Conservation (phyloP, 2,797 vertebrate genomes). For the Coregonus suidteri region DNA sequence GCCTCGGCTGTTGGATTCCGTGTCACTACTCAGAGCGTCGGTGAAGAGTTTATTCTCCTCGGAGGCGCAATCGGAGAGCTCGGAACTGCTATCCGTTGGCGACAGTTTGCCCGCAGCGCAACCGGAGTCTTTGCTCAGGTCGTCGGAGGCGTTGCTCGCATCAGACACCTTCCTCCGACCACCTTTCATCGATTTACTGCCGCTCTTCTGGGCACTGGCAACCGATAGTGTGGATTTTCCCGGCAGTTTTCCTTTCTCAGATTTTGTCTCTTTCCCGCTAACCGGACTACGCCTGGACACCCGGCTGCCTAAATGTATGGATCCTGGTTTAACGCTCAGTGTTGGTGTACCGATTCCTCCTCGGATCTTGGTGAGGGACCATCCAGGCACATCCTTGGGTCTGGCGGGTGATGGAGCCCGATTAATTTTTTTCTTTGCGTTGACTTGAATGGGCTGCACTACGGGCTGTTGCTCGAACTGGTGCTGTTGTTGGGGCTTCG, state of each 20-base stretch:
- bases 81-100: slow-evolving; percentile 86
- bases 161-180: slow-evolving; percentile 76
- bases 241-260: slow-evolving; percentile 66
- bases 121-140: slow-evolving; percentile 76
- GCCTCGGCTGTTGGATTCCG: slow-evolving; percentile 79
- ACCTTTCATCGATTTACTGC: slow-evolving; percentile 65
- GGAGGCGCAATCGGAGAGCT: slow-evolving; percentile 83
- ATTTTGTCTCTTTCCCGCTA: slow-evolving; percentile 70
- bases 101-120: slow-evolving; percentile 75
- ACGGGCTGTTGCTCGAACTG: slow-evolving; percentile 49
- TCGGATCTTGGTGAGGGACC: slow-evolving; percentile 88
- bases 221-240: slow-evolving; percentile 61
- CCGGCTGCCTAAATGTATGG: slow-evolving; percentile 76
- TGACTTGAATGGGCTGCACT: slow-evolving; percentile 47
- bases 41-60: slow-evolving; percentile 83
- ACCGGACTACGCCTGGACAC: slow-evolving; percentile 74
- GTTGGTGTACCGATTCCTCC: slow-evolving; percentile 75
- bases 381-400: slow-evolving; percentile 90
- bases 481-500: slow-evolving; percentile 54
- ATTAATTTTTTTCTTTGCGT: slow-evolving; percentile 85
- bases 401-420: slow-evolving; percentile 91
- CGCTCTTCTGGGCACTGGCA: slow-evolving; percentile 57
- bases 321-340: slow-evolving; percentile 74
- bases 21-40: slow-evolving; percentile 85
- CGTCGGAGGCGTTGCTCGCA: slow-evolving; percentile 73